These are phyloP conservation scores for Stictonetta naevosa DNA, from an alignment of 2,113 vertebrate species.

Conservation along the genomic window DNA sequence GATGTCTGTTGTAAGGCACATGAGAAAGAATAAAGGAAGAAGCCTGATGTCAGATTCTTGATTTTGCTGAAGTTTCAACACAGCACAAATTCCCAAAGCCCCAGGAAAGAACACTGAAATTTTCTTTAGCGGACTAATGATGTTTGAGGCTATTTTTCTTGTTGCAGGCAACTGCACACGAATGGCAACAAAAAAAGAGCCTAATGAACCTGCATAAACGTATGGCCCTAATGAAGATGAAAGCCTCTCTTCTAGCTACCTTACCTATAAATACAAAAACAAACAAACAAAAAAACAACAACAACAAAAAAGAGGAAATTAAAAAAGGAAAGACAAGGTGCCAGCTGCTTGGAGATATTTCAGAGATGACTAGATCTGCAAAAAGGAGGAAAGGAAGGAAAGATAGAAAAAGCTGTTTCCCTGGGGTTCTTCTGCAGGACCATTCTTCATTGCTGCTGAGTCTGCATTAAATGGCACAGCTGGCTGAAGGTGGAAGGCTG, in stretches of 20 bases:
- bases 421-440: conserved; percentile 32
- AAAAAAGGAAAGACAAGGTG: conserved; percentile 24
- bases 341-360: conserved; percentile 63
- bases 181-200: conserved; percentile 44
- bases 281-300: no score
- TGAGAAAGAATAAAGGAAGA: conserved; percentile 42
- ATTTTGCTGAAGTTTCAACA: conserved; percentile 61
- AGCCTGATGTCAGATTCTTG: conserved; percentile 25
- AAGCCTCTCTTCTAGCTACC: conserved; percentile 53
- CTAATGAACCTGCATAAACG: conserved; percentile 70
- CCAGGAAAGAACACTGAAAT: conserved; percentile 47
- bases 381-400: conserved; percentile 37
- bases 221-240: conserved; percentile 74
- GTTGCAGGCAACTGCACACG: conserved; percentile 66
- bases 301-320: not conserved
- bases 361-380: conserved; percentile 22
- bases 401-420: conserved; percentile 41
- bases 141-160: conserved; percentile 69
- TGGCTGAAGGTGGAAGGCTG: conserved; percentile 55
- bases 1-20: not conserved
- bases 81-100: conserved; percentile 43
- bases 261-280: conserved; percentile 36
- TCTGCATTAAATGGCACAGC: conserved; percentile 50
- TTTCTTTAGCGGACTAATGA: conserved; percentile 70
- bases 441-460: conserved; percentile 68